A percentile compares a stretch with the other conserved stretches of the same genome.
These are phyloP conservation scores for Hanleya hanleyi DNA, from an alignment of 2,888 invertebrate genomes.

Conservation along the genomic window DNA sequence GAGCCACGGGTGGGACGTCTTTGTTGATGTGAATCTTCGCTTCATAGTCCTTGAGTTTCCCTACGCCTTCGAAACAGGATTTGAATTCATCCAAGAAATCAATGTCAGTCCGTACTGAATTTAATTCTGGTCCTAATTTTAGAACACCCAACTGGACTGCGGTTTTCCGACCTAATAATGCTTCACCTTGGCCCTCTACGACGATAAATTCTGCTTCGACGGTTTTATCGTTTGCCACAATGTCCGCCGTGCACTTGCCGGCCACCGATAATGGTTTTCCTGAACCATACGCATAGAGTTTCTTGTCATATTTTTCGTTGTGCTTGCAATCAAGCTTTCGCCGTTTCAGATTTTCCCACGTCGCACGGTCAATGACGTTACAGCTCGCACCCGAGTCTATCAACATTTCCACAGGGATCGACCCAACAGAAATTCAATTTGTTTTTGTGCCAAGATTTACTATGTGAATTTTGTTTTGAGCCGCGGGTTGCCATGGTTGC, in stretches of 20 bases:
- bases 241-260: constrained; percentile 14
- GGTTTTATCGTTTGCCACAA: background rate
- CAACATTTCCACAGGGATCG: constrained; percentile 9
- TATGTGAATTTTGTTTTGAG: too few relatives aligned
- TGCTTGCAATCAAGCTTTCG: constrained; percentile 20
- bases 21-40: background rate
- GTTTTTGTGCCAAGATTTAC: too few relatives aligned
- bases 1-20: background rate
- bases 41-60: background rate
- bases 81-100: background rate
- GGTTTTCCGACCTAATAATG: constrained; percentile 8
- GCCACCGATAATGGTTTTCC: background rate
- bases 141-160: background rate
- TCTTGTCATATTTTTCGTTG: constrained; percentile 9
- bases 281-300: constrained; percentile 30
- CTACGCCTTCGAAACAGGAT: background rate
- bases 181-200: constrained; percentile 16
- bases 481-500: too few relatives aligned
- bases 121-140: background rate
- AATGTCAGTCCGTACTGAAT: background rate
- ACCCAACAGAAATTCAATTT: too few relatives aligned
- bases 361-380: constrained; percentile 18
- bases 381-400: constrained; percentile 31
- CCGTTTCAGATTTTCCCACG: constrained; percentile 26
- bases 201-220: constrained; percentile 21